Base-by-base conservation (phyloP, 2,797 vertebrate genomes). In the Cossypha polioptera region DNA sequence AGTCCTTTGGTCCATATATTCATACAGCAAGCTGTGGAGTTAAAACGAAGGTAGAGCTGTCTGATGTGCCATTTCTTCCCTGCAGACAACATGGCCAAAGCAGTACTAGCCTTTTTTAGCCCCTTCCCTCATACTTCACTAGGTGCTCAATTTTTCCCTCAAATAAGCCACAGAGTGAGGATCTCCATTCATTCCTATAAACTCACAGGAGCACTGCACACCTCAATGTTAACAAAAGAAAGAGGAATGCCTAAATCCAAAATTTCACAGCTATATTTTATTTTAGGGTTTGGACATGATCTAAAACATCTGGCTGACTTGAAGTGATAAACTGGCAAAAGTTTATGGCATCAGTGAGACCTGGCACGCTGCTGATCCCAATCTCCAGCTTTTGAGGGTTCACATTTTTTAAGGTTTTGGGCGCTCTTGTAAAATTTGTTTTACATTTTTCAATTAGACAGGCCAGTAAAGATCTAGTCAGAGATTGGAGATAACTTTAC, bases 401-500 rank as follows among this genome's bases (percentile, higher is more conserved):
- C 3, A 1, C 29, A 14, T 81, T 94, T 83, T 84, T 95, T 94
- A 86, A 95, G 62, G 53, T 55, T 86, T 86, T 53, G 26, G 35
- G 43, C 1, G 0, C 69, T 90, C 85, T 73, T 63, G 45, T 86
- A 92, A 93, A 96, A 82, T 57, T 95, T 57, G 9, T 35, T 50
- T 88, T 91, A 59, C 47, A 11, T 92, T 94, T 96, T 92, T 92
- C 76, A 82, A 12, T 96, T 73, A 71, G 76, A 75, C 38, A 83
- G 58, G n/a, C 62, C 51, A 73, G 63, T 10, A 2, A 55, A 90
- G 58, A 86, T 91, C 47, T 86, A 95, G 55, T 92, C 69, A 88
- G 66, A 91, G 69, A 86, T n/a, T 38, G 45, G 35, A 94, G 79
- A 90, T 88, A 96, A 90, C 85, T 92, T 94, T 76, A 61, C 82